These are phyloP conservation scores for Emydoidea blandingii DNA, from an alignment of 2,797 vertebrate species.

Conservation along the genomic window DNA sequence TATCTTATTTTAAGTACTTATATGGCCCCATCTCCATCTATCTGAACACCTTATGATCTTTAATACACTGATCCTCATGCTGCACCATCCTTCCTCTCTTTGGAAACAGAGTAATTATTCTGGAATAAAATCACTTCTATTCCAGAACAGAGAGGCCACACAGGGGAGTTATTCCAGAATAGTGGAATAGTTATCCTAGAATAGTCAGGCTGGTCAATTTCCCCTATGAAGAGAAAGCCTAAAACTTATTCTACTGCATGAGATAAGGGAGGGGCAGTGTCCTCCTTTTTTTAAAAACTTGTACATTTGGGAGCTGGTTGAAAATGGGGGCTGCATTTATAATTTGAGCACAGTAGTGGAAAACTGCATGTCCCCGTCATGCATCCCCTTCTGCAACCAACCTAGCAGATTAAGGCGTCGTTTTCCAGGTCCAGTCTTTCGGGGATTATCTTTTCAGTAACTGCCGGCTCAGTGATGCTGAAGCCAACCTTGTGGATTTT, in stretches of 20 bases:
- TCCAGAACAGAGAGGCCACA: no score
- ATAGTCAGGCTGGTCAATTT: no score
- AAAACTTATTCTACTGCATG: background rate
- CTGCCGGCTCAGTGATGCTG: fast-evolving
- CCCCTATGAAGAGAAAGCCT: no score
- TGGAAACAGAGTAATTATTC: no score
- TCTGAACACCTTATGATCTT: no score
- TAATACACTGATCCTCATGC: no score
- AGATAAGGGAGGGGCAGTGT: background rate
- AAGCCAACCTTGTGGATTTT: background rate
- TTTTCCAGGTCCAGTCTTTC: background rate
- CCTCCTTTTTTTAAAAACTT: background rate
- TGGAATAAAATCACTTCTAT: no score
- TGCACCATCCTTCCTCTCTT: no score
- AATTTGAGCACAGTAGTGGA: background rate
- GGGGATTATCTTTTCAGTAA: background rate
- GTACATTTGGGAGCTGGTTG: background rate
- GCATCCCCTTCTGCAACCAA: background rate
- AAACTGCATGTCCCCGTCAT: background rate
- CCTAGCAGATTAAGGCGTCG: background rate
- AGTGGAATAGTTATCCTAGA: no score
- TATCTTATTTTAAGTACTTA: no score
- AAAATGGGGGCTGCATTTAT: background rate
- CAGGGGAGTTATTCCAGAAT: no score
- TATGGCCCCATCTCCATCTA: no score